Base-by-base conservation (phyloP, 2,113 vertebrate species). In the Coryphaenoides rupestris region DNA sequence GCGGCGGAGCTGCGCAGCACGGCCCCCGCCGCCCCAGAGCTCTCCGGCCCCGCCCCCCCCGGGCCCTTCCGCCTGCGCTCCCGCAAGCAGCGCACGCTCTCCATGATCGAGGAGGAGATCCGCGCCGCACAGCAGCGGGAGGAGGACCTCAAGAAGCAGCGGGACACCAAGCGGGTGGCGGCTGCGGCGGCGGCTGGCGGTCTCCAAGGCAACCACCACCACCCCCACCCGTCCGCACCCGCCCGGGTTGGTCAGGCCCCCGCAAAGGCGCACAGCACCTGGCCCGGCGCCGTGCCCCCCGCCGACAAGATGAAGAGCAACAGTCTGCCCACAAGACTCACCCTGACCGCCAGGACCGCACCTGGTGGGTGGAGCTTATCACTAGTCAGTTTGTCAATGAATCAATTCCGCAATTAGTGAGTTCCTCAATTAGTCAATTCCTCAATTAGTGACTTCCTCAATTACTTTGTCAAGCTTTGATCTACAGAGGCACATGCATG, bases 61-160 rank as follows among this genome's bases (percentile, higher is more conserved):
- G 97, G 96, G 0, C 97, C 96, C 1, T 99, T 98, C 89, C 96
- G 93, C 80, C 86, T 99, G 70, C 92, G 97, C 64, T 98, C 96
- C 0, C 94, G 93, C 80, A 98, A 98, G 84, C 96, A 99, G 85
- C 83, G 91, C 72, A 99, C 97, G 65, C 85, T 98, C 75, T 99
- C 96, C 0, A 98, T 99, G 96, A 99, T 99, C 0, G 97, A 99
- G 71, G 96, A 98, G 81, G 97, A 99, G 88, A 99, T 99, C 84
- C 92, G 97, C 66, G 96, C 95, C 1, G 95, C 97, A 62, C 95
- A 99, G 85, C 92, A 99, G 53, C 88, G 97, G n/a, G 97, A 99
- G 69, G 95, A 98, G 65, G 96, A 99, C 77, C 87, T 99, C 68
- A 96, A 97, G 83, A 93, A 91, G 68, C 93, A 96, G 82, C 89